A percentile compares a stretch with the other conserved stretches of the same genome.
These are phyloP conservation scores for Conus ventricosus DNA, from an alignment of 1,140 invertebrate genomes.

Conservation along the genomic window DNA sequence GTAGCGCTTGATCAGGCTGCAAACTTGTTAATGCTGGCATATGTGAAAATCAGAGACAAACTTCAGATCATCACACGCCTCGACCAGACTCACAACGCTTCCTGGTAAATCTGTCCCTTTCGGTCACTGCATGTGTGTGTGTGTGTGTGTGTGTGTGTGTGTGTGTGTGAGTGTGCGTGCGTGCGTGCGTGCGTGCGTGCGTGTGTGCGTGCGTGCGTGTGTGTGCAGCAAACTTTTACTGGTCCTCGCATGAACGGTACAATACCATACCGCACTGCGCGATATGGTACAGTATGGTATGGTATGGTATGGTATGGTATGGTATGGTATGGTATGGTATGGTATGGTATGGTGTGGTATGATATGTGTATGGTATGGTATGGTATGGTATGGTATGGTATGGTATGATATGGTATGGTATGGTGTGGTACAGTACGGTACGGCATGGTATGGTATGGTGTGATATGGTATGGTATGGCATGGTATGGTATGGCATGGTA, in stretches of 20 bases:
- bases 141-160: neutral
- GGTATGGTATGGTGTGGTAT: conserved; percentile 41
- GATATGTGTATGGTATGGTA: conserved; percentile 45
- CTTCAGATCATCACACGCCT: neutral
- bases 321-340: conserved; percentile 49
- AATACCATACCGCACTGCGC: neutral
- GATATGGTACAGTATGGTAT: conserved; percentile 15
- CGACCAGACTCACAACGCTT: neutral
- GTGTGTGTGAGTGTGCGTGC: neutral
- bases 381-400: conserved; percentile 38
- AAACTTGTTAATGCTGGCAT: neutral
- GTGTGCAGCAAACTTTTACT: no score
- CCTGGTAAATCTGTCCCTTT: neutral
- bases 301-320: conserved; percentile 58
- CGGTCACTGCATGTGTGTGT: neutral
- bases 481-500: conserved; percentile 31
- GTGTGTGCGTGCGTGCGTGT: no score
- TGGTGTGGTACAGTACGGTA: conserved; percentile 48
- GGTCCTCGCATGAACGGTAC: neutral
- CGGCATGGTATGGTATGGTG: conserved; percentile 53
- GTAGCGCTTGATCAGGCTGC: neutral
- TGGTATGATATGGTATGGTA: conserved; percentile 4
- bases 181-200: no score
- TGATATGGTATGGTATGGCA: conserved; percentile 56
- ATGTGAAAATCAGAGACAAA: neutral